Base-by-base conservation (phyloP, 2,113 vertebrate species). In the Sialia sialis region DNA sequence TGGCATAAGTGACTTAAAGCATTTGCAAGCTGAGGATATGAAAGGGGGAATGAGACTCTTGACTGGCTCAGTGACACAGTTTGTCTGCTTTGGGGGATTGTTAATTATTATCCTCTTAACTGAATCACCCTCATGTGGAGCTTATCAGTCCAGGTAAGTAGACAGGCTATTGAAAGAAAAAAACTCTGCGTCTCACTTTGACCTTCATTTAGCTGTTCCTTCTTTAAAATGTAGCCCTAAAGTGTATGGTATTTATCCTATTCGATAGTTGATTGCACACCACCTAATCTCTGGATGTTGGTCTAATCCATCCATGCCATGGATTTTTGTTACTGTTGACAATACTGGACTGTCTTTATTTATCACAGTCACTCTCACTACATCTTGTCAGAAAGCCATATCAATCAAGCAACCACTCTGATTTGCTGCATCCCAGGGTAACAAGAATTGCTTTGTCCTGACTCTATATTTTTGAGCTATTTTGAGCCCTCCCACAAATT, bases 61-160 rank as follows among this genome's bases (percentile, higher is more conserved):
- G 20, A 91, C 56, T 94, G 74, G 64, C 52, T 95, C 91, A 94
- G 39, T 85, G 78, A 64, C 62, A 54, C 60, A 56, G 26, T 81
- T 86, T 49, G 51, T 36, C 83, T 90, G 38, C 84, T 95, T 89
- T 79, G 49, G 81, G 74, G 67, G 81, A 87, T 30, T 95, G 66
- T 52, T 97, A 85, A 93, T 95, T 94, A 82, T 89, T 94, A 83
- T 91, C 81, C 58, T 95, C 87, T 94, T 95, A 94, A 93, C 54
- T 58, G 58, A 79, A 44, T 73, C 81, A 83, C 49, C 49, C 59
- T 93, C 48, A 23, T 30, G 30, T 70, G n/a, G 46, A 88, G 68
- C 68, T 95, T 93, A 92, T 93, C 90, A 84, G 60, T 22, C 56
- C 86, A 93, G 63, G 59, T 94, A 93, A 89, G 84, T 27, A 87